Conservation (phyloP, 1,140 invertebrate species). For the Kradibia gibbosae region DNA sequence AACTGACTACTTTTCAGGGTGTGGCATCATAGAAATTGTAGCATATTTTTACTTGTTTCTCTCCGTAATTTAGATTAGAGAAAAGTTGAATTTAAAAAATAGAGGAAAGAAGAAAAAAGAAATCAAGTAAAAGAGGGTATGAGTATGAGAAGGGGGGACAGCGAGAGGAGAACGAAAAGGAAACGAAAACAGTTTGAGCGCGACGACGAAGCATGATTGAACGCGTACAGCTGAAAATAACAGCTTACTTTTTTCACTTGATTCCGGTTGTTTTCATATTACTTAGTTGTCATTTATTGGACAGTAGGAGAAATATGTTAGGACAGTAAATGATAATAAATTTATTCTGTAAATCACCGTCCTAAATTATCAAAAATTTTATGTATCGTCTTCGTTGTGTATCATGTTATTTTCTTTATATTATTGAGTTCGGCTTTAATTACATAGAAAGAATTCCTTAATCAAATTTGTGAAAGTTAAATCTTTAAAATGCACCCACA, state of each 20-base stretch:
- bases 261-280: too few relatives aligned
- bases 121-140: neutral
- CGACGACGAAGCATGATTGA: constrained; percentile 33
- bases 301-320: too few relatives aligned
- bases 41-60: constrained; percentile 3
- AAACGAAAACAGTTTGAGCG: neutral
- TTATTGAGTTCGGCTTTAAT: too few relatives aligned
- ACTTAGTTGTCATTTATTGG: too few relatives aligned
- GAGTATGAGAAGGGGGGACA: neutral
- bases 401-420: too few relatives aligned
- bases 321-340: too few relatives aligned
- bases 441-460: too few relatives aligned
- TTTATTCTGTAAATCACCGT: too few relatives aligned
- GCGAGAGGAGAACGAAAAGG: neutral
- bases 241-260: constrained; percentile 1
- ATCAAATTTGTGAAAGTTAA: too few relatives aligned
- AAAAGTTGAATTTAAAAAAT: neutral
- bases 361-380: too few relatives aligned
- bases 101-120: neutral
- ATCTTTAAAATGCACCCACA: too few relatives aligned
- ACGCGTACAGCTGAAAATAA: constrained; percentile 36
- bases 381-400: too few relatives aligned
- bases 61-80: neutral
- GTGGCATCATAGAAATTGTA: constrained; percentile 20
- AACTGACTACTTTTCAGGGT: constrained; percentile 32